Base-by-base conservation (phyloP, 2,113 vertebrate species). In the Heteronetta atricapilla region DNA sequence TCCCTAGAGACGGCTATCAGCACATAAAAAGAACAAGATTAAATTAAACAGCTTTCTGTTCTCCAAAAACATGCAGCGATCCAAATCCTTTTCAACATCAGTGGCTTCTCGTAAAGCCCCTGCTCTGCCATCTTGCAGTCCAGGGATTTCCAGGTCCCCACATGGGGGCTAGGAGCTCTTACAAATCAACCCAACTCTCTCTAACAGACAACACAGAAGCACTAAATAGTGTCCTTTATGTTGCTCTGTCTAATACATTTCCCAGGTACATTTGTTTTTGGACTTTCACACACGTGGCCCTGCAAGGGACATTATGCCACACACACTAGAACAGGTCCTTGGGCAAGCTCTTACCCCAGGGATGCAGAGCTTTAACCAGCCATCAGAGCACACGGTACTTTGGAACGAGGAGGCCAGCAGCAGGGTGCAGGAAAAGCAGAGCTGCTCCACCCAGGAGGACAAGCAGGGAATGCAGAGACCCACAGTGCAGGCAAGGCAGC, bases 11-110 rank as follows among this genome's bases (percentile, higher is more conserved):
- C 38, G 36, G 77, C 44, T 7, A 87, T 12, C 25, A 77, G n/a
- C 46, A 67, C 36, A 55, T 46, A 56, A 46, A 62, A 4, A 40
- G 22, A 48, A 44, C 5, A 36, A 40, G 33, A 42, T 16, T 50
- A 19, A 50, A 50, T 58, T 31, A 50, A 63, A 63, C 28, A 55
- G 21, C 23, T 28, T 7, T 17, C 48, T 76, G 4, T 13, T 82
- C 26, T n/a, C 36, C 38, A 2, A 6, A 60, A 68, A 25, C 18
- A 6, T 2, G 0, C 8, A 34, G 31, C n/a, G 56, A 7, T 26
- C 10, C 10, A 29, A 73, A 42, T 2, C 8, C 52, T 76, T 74
- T 63, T 31, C 55, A n/a, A 25, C 15, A 50, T 22, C 25, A 14
- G 28, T 8, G 2, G 33, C 16, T 77, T 63, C 70, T 63, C n/a